Evolutionary conservation across 2,113 vertebrate genomes (phyloP).

Genomic region (Istiophorus platypterus): DNA sequence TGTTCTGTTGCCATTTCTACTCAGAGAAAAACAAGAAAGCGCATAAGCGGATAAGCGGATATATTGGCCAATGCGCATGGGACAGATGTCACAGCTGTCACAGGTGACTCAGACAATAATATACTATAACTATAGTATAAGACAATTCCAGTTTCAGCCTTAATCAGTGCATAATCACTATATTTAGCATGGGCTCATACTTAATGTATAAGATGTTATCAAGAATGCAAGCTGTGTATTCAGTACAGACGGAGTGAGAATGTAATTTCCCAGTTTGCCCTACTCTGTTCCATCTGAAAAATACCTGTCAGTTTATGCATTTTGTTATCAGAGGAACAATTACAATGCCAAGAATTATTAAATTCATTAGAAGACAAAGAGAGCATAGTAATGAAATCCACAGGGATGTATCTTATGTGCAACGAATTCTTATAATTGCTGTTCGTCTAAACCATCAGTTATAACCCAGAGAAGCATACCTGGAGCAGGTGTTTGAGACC

Average conservation of each 20-base stretch:
- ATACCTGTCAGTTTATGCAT: background rate
- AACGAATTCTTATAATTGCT: too few relatives aligned
- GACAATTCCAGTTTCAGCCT: background rate
- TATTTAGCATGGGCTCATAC: background rate
- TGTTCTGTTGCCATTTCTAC: background rate
- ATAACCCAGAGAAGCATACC: too few relatives aligned
- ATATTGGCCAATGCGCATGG: background rate
- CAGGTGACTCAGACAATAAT: too few relatives aligned
- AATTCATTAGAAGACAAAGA: too few relatives aligned
- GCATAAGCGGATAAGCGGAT: background rate
- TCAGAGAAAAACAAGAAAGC: background rate
- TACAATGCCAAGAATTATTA: too few relatives aligned
- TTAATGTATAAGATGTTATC: background rate
- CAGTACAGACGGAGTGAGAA: background rate
- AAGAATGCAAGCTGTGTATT: background rate
- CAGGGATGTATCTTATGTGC: too few relatives aligned
- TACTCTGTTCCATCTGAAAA: too few relatives aligned
- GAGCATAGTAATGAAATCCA: too few relatives aligned
- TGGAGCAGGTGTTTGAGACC: too few relatives aligned
- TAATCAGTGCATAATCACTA: background rate
- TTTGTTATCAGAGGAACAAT: too few relatives aligned
- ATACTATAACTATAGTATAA: background rate
- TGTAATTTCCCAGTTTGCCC: too few relatives aligned
- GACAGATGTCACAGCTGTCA: background rate
- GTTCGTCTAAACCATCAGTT: too few relatives aligned